A percentile compares a stretch with the other conserved stretches of the same genome.
Conservation (phyloP, 2,113 vertebrate species). For the Rhabdornis inornatus region DNA sequence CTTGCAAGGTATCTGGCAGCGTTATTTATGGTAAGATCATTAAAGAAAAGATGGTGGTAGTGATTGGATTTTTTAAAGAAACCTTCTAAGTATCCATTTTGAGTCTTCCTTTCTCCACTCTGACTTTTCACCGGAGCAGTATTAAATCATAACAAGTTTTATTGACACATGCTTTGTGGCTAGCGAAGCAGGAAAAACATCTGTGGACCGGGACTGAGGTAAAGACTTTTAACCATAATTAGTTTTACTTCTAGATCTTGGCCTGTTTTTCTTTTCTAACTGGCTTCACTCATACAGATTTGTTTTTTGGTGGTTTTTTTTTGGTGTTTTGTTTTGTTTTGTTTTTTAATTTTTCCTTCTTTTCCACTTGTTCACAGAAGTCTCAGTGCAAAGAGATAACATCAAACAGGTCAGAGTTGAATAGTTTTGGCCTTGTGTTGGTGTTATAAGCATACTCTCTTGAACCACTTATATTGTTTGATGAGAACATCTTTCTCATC, state of each 20-base stretch:
- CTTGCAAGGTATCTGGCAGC: not conserved
- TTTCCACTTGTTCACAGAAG: not conserved
- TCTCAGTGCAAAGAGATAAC: not conserved
- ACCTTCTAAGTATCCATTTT: not conserved
- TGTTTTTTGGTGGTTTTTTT: not conserved
- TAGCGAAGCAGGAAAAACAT: not conserved
- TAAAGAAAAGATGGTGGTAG: not conserved
- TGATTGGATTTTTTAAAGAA: not conserved
- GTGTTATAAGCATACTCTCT: not conserved
- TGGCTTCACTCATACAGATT: not conserved
- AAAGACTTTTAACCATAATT: not conserved
- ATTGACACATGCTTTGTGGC: not conserved
- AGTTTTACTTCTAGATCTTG: not conserved
- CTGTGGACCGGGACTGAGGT: not conserved
- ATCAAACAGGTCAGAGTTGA: not conserved
- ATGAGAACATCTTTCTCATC: not conserved
- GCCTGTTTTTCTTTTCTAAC: not conserved
- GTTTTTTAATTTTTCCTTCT: not conserved
- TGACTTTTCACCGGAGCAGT: not conserved
- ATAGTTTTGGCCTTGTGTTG: not conserved
- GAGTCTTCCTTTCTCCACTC: not conserved
- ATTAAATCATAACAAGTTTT: not conserved
- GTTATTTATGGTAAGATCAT: not conserved
- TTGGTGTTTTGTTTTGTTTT: not conserved
- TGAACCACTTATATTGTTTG: not conserved